Evolutionary conservation across 2,888 invertebrate genomes (phyloP).

Genomic region (Monoplex corrugatus): DNA sequence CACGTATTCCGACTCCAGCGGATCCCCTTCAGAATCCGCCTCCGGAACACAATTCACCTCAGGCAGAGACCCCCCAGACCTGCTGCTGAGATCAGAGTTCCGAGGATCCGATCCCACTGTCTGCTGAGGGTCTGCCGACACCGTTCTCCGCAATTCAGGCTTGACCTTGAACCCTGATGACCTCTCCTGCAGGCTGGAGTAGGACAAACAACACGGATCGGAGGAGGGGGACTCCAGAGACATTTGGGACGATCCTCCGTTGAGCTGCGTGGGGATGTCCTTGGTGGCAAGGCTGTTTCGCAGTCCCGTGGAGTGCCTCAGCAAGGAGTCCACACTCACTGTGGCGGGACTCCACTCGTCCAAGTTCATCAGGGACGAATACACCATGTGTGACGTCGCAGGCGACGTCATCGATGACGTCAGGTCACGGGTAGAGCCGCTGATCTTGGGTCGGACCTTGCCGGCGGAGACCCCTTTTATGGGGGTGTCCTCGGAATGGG

Average conservation of each 20-base stretch:
- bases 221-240: constrained; percentile 20
- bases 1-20: constrained; percentile 64
- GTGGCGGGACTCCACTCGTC: constrained; percentile 57
- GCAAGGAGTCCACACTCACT: constrained; percentile 52
- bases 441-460: neutral
- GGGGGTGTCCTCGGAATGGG: constrained; percentile 17
- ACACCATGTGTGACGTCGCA: constrained; percentile 26
- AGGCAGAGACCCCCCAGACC: neutral
- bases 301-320: neutral
- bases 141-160: constrained; percentile 24
- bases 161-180: neutral
- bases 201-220: constrained; percentile 8
- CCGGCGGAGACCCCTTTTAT: neutral
- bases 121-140: neutral
- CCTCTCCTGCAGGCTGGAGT: constrained; percentile 25
- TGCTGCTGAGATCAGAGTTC: neutral
- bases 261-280: neutral
- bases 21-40: constrained; percentile 23
- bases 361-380: constrained; percentile 39
- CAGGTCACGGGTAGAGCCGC: constrained; percentile 11
- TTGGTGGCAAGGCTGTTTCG: neutral
- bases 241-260: neutral
- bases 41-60: constrained; percentile 10
- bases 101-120: neutral
- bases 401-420: constrained; percentile 4